Base-by-base conservation (phyloP, 1,140 invertebrate genomes). In the Homalodisca vitripennis region DNA sequence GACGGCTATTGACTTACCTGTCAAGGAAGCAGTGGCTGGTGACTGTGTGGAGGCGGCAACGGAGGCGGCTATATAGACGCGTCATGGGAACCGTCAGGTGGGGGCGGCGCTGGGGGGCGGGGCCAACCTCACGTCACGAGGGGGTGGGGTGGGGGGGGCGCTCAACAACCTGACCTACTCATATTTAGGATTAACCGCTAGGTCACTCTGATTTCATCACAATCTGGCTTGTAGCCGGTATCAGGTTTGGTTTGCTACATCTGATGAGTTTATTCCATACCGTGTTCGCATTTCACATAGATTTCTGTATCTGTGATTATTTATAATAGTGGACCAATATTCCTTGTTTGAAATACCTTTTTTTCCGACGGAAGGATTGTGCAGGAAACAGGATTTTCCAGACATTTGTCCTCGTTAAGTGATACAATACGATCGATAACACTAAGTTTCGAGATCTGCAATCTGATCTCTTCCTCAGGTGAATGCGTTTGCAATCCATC, bases 111-210 rank as follows among this genome's bases (percentile, higher is more conserved):
- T n/a, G n/a, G 3, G 10, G 24, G 55, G 22, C 55, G 14, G 1
- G 24, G 22, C 55, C 55, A 2, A 13, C 6, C 26, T 24, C 2
- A 2, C 24, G 22, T 2, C 48, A 6, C 10, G 6, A 20, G 22
- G 12, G 12, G 22, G 55, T 20, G 48, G 22, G 48, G 48, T 6
- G 3, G 55, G 55, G 55, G 55, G 14, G 26, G 2, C 22, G 55
- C 22, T 6, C n/a, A n/a, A n/a, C n/a, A n/a, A 60, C 55, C 22
- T 60, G 55, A 60, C 55, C 55, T 60, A 60, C 55, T 60, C 55
- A 60, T 60, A 60, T 30, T 30, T 60, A 13, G 55, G 55, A 60
- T 60, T 60, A 60, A 26, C 55, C 26, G 14, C 55, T 27, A 29
- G 14, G 55, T 30, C 55, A 27, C 55, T 30, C 26, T 60, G 55